phyloP scores from a whole-genome alignment of 2,113 vertebrate species.

The Gavia stellata region DNA sequence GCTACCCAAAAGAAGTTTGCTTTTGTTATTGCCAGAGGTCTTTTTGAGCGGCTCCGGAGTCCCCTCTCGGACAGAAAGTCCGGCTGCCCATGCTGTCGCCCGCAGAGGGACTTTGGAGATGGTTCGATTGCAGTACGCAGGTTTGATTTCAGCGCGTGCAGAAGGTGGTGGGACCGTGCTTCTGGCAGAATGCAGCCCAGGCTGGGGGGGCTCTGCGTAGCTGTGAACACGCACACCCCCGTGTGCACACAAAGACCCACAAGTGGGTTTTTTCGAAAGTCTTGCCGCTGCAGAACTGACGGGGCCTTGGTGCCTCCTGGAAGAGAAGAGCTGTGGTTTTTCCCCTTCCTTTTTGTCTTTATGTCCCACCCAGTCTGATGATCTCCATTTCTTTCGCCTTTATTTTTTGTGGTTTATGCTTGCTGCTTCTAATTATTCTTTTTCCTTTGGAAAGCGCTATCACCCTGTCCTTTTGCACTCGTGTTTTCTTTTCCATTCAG shows the following conservation, averaged over 20 bases:
- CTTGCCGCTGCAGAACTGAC: not conserved
- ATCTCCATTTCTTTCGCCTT: not conserved
- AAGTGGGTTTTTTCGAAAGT: fast-evolving
- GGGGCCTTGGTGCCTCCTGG: not conserved
- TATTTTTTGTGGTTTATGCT: constrained; percentile 1
- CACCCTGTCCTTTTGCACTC: not conserved
- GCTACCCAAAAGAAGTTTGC: not conserved
- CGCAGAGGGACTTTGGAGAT: not conserved
- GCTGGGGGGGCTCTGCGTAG: not conserved
- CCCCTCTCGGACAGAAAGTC: not conserved
- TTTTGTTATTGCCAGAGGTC: not conserved
- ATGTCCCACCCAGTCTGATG: not conserved
- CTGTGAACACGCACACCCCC: not conserved
- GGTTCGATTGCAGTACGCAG: too few relatives aligned
- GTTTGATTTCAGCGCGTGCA: not conserved
- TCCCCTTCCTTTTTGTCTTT: not conserved
- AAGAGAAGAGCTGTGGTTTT: constrained; percentile 7
- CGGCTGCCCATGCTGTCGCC: fast-evolving
- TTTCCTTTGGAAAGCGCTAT: not conserved
- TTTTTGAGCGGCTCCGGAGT: not conserved
- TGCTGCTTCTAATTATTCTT: constrained; percentile 18
- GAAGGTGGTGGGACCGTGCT: not conserved
- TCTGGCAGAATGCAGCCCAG: not conserved
- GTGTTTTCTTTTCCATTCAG: not conserved
- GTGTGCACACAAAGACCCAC: not conserved